Conservation (phyloP, 2,888 invertebrate species). For the Tubiluchus corallicola region DNA sequence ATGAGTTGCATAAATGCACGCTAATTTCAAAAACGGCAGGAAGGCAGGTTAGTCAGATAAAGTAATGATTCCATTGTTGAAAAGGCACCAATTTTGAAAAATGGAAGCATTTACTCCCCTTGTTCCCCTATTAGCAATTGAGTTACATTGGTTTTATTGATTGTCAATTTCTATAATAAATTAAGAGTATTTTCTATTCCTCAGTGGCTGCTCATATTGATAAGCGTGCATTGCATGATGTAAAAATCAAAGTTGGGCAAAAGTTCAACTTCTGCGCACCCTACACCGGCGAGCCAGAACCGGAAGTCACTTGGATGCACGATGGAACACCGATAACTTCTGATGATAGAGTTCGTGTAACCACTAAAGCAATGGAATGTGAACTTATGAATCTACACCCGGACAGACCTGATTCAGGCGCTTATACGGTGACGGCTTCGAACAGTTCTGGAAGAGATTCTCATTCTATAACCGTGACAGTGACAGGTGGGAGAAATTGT, state of each 20-base stretch:
- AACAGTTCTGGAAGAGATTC: conserved; percentile 70
- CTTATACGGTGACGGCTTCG: conserved; percentile 60
- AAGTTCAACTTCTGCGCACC: conserved; percentile 73
- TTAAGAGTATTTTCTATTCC: too few species aligned
- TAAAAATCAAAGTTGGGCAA: conserved; percentile 81
- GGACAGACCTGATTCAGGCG: conserved; percentile 62
- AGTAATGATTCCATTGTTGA: too few species aligned
- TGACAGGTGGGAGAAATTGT: conserved; percentile 43
- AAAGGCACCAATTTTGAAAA: too few species aligned
- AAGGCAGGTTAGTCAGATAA: too few species aligned
- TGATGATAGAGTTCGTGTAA: not conserved
- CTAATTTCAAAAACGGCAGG: too few species aligned
- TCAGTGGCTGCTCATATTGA: conserved; percentile 85
- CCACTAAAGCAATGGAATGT: too few species aligned
- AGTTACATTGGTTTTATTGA: too few species aligned
- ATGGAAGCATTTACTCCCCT: too few species aligned
- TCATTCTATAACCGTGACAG: conserved; percentile 61
- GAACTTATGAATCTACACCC: conserved; percentile 53
- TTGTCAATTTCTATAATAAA: too few species aligned
- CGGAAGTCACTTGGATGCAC: conserved; percentile 66
- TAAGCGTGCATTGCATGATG: conserved; percentile 66
- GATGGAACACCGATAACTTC: conserved; percentile 15
- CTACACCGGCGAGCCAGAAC: conserved; percentile 87
- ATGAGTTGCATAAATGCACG: too few species aligned
- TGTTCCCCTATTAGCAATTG: too few species aligned